Evolutionary conservation across 2,888 invertebrate species (phyloP), one percentile per base, ranked within the genome.

Genomic region (Polylopha cassiicola): DNA sequence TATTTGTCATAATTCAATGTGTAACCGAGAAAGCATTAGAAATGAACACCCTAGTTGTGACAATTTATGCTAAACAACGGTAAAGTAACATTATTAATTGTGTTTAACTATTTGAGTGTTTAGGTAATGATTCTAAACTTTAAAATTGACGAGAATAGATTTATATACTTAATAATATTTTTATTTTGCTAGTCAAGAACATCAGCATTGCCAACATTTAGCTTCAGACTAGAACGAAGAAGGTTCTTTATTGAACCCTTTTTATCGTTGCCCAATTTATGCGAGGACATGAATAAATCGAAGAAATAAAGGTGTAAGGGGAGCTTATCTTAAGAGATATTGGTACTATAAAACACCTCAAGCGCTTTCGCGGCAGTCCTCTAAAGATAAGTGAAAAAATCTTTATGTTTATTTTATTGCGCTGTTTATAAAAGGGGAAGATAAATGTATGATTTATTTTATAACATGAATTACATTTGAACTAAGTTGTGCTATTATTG

Each of bases 221-320:
- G 24, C 31, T 39, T 39, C 24, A 41, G 22, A 34, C 31, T 43
- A 31, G 45, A 46, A 48, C 41, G 34, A 43, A 31, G 39, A 38
- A 42, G 45, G 43, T 38, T 27, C 27, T 44, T 27, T 28, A 17
- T 38, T 34, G 44, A 44, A 56, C 55, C 53, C 60, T 61, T 58
- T 62, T 63, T 67, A 67, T 66, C 53, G 55, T 34, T 49, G 53
- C 48, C 37, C 62, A 78, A 76, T 77, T 74, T 81, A 80, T 78
- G 76, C 73, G 63, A 62, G 48, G 70, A 68, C 78, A 79, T 72
- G 80, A 84, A 82, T 79, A 80, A 78, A 79, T 79, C 74, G 73
- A 70, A 75, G 70, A 74, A 67, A 73, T 77, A 73, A 71, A 70
- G 71, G 70, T 71, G 58, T 51, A 55, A 55, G 63, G 61, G 65